phyloP scores from a whole-genome alignment of 2,888 invertebrate genomes.

The Platycheirus rosarum region DNA sequence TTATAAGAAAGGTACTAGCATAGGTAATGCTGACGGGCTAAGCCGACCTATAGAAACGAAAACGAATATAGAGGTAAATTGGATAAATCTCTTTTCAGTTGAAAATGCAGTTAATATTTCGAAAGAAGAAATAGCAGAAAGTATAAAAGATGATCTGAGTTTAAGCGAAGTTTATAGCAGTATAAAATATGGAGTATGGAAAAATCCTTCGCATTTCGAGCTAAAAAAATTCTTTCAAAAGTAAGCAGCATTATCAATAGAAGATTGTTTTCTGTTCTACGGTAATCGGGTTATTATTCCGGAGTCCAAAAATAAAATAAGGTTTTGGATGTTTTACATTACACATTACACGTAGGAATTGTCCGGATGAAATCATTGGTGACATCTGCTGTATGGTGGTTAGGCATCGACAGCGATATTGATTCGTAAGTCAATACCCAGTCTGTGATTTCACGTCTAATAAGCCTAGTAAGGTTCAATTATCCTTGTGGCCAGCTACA shows the following conservation, averaged over 20 bases:
- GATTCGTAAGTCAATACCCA: too few relatives aligned
- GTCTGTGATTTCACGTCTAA: slow-evolving; percentile 6
- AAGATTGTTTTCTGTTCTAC: slow-evolving; percentile 49
- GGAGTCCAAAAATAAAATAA: slow-evolving; percentile 30
- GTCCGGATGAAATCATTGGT: slow-evolving; percentile 76
- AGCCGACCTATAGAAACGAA: not conserved
- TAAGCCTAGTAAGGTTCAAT: slow-evolving; percentile 7
- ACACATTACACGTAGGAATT: slow-evolving; percentile 75
- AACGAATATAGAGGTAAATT: not conserved
- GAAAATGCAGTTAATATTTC: slow-evolving; percentile 2
- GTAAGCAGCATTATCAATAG: slow-evolving; percentile 13
- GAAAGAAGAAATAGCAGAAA: not conserved
- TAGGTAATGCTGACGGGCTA: slow-evolving; percentile 1
- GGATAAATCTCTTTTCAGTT: not conserved
- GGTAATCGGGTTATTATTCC: slow-evolving; percentile 67
- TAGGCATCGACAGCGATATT: slow-evolving; percentile 76
- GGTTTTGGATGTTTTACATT: slow-evolving; percentile 72
- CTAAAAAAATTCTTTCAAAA: slow-evolving; percentile 7
- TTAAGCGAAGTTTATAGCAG: not conserved
- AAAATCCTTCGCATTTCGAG: not conserved
- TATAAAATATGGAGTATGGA: not conserved
- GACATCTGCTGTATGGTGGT: slow-evolving; percentile 77
- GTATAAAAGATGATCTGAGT: not conserved
- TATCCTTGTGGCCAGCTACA: slow-evolving; percentile 22
- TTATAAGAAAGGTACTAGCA: slow-evolving; percentile 40